Base-by-base conservation (phyloP, 2,888 invertebrate genomes). In the Spatulosminthurus flaviceps region DNA sequence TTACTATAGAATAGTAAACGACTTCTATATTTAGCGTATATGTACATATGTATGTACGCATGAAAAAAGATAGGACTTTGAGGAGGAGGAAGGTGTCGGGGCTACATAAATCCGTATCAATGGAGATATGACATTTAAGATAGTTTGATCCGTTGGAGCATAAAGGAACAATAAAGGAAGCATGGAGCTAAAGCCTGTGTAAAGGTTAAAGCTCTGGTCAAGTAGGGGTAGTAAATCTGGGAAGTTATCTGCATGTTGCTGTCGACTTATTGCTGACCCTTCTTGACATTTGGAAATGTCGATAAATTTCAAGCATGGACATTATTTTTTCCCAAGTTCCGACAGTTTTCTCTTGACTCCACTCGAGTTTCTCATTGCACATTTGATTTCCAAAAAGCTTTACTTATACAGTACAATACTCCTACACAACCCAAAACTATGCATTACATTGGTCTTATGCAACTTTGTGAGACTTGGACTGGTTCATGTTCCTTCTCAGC, bases 201-300 rank as follows among this genome's bases (percentile, higher is more conserved):
- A 75, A 64, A 75, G 75, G 75, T 64, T 41, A 75, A 75, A n/a
- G 34, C 41, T 66, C 19, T 41, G 75, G 75, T 75, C 75, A 75
- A 64, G 34, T 75, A 64, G 16, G n/a, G 75, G 75, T 75, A 75
- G 75, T 75, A 75, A 75, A 75, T 75, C 64, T 75, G 16, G 24
- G n/a, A 41, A n/a, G 61, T 75, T 75, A 64, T 42, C 75, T 75
- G 24, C 75, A 64, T 75, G 64, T 75, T 60, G 29, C 75, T 75
- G 75, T 75, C 64, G 75, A 75, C 75, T 75, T 60, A 75, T 60
- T 64, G 64, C 29, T 64, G 64, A 75, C 75, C 75, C 41, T 75
- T 41, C 24, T 22, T 28, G 75, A 75, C 64, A 51, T 51, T 51
- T 51, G 51, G 51, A 51, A 51, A 51, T 51, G 51, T 51, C 51